A percentile compares a stretch with the other conserved stretches of the same genome.
phyloP scores from a whole-genome alignment of 2,888 invertebrate species.

The Hypena proboscidalis region DNA sequence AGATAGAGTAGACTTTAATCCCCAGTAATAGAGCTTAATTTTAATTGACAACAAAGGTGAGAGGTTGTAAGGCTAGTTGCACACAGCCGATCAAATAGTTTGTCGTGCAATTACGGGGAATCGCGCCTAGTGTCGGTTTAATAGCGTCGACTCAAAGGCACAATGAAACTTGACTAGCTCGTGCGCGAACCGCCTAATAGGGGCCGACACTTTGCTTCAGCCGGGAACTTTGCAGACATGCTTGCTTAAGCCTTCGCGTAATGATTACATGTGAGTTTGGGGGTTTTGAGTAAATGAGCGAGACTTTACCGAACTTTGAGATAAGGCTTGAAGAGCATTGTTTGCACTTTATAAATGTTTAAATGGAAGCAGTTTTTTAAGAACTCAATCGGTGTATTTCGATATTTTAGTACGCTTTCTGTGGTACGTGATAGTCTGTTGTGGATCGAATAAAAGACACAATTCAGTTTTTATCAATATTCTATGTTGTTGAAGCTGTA shows the following conservation, averaged over 20 bases:
- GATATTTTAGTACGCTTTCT: too few species aligned
- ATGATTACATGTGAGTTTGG: constrained; percentile 28
- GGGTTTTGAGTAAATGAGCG: too few species aligned
- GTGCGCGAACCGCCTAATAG: constrained; percentile 13
- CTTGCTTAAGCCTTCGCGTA: constrained; percentile 22
- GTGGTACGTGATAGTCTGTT: too few species aligned
- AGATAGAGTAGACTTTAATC: constrained; percentile 25
- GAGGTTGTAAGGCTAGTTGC: constrained; percentile 16
- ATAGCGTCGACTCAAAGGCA: constrained; percentile 39
- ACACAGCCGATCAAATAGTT: constrained; percentile 54
- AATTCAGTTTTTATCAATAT: too few species aligned
- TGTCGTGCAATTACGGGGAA: constrained; percentile 52
- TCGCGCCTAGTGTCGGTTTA: constrained; percentile 44
- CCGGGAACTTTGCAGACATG: constrained; percentile 17
- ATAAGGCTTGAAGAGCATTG: too few species aligned
- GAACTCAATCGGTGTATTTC: too few species aligned
- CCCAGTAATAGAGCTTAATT: constrained; percentile 18
- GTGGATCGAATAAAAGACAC: too few species aligned
- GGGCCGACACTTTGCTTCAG: constrained; percentile 19
- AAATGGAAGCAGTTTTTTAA: too few species aligned
- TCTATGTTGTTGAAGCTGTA: too few species aligned
- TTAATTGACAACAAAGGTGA: constrained; percentile 12
- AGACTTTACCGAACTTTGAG: too few species aligned
- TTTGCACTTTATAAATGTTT: too few species aligned
- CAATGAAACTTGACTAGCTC: constrained; percentile 32